Base-by-base conservation (phyloP, 2,888 invertebrate species). In the Rhingia campestris region DNA sequence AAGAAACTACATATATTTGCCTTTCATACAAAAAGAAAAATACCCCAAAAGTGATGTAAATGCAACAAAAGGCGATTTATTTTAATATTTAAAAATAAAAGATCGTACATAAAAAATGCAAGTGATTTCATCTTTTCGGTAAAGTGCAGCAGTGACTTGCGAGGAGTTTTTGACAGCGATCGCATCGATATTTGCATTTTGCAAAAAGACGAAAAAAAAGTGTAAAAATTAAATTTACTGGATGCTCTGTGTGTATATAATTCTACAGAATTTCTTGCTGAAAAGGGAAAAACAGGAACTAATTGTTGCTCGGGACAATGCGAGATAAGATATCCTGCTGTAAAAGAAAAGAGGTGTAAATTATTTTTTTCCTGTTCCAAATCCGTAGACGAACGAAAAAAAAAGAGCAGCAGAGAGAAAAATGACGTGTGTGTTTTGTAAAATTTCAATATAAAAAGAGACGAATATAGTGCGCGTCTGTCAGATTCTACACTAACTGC, bases 391-490 rank as follows among this genome's bases (percentile, higher is more conserved):
- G 49, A 43, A 66, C 37, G 54, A 70, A 69, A 73, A 56, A n/a
- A 59, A 72, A 72, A 81, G 64, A 70, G 32, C 39, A 72, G 37
- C 64, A 61, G 70, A 67, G 51, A 72, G 70, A 56, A 86, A 86
- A 86, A 80, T 86, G 86, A 86, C 86, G 86, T 86, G 86, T 86
- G 86, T 86, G 82, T 82, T 82, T 81, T 81, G 64, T 64, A 81
- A 85, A 75, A 63, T 75, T 59, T 79, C 43, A 51, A 51, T 37
- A 54, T 58, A 77, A 49, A 76, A 32, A 30, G 63, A 56, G 64
- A 86, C 33, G 7, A 47, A 22, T 61, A 67, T 63, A 64, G 63
- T 80, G 67, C 37, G 54, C 53, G 7, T 0, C 64, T 72, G 73
- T 81, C 76, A 81, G 84, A 79, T 64, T 59, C 30, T 59, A 43